These are phyloP conservation scores for Caenorhabditis imperialis DNA, from an alignment of 2,888 invertebrate genomes.

Conservation along the genomic window DNA sequence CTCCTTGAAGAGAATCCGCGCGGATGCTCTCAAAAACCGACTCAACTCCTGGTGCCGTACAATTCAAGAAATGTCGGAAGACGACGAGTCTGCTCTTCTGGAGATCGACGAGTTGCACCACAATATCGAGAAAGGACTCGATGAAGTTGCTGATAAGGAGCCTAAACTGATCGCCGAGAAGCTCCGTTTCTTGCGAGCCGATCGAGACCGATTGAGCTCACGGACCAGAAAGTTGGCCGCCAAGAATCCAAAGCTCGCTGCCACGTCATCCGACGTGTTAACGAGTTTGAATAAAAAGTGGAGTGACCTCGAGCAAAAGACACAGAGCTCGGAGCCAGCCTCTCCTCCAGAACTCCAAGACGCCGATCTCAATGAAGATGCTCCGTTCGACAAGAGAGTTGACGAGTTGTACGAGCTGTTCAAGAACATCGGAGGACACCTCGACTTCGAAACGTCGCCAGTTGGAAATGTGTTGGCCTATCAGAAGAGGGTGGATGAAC, in stretches of 20 bases:
- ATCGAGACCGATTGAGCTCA: conserved; percentile 61
- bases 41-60: conserved; percentile 63
- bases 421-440: conserved; percentile 45
- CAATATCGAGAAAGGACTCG: conserved; percentile 41
- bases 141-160: conserved; percentile 32
- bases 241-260: conserved; percentile 58
- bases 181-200: conserved; percentile 60
- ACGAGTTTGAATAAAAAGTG: conserved; percentile 49
- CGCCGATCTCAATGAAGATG: conserved; percentile 21
- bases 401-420: conserved; percentile 50
- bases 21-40: conserved; percentile 63
- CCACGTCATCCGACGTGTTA: conserved; percentile 44
- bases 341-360: conserved; percentile 13
- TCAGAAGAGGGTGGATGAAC: conserved; percentile 56
- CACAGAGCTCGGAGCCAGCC: conserved; percentile 1
- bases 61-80: conserved; percentile 67
- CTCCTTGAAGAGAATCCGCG: conserved; percentile 52
- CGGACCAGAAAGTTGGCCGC: conserved; percentile 62
- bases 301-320: conserved; percentile 55
- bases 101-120: conserved; percentile 68
- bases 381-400: conserved; percentile 43
- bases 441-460: conserved; percentile 67
- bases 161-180: conserved; percentile 54
- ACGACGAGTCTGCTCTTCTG: conserved; percentile 63
- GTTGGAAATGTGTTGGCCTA: conserved; percentile 53